Evolutionary conservation across 2,113 vertebrate genomes (phyloP), one percentile per base, ranked within the genome.

Genomic region (Collichthys lucidus): DNA sequence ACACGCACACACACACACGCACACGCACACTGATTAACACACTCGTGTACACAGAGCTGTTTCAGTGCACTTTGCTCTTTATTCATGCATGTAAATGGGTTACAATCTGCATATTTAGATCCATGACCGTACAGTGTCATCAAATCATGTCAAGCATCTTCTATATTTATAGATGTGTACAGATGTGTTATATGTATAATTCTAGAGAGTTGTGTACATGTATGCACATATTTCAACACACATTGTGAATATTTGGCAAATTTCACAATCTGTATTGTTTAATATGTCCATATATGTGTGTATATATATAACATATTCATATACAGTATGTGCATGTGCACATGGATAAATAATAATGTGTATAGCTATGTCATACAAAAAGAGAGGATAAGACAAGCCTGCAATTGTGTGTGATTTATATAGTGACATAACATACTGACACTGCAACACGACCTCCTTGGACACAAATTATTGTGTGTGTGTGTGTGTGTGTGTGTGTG

Each of bases 51-150:
- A 6, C 7, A 42, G 8, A 35, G 7, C 71, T 53, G 44, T 63
- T 49, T 63, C 46, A 74, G 29, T 11, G 35, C 46, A 40, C 20
- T 11, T 4, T 35, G 46, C 35, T 79, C 52, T 82, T 75, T 61
- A 73, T 69, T 71, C 82, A 62, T 55, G 55, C 57, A 63, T 69
- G 53, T 56, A 76, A 80, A 80, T 70, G 26, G n/a, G 60, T 67
- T 72, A n/a, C 40, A 29, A 68, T 79, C 60, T 75, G 8, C 68
- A 81, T 60, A 56, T 61, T 53, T 17, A 22, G 49, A 80, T 46
- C 44, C 44, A 62, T 80, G 57, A 56, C 17, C 15, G 11, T 3
- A 12, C 29, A n/a, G 15, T 26, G 17, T 20, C n/a, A n/a, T 78
- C 17, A 61, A 26, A 60, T 29, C 1, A 46, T 46, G 24, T 31